Conservation (phyloP, 2,888 invertebrate species). For the Steinernema scapterisci region DNA sequence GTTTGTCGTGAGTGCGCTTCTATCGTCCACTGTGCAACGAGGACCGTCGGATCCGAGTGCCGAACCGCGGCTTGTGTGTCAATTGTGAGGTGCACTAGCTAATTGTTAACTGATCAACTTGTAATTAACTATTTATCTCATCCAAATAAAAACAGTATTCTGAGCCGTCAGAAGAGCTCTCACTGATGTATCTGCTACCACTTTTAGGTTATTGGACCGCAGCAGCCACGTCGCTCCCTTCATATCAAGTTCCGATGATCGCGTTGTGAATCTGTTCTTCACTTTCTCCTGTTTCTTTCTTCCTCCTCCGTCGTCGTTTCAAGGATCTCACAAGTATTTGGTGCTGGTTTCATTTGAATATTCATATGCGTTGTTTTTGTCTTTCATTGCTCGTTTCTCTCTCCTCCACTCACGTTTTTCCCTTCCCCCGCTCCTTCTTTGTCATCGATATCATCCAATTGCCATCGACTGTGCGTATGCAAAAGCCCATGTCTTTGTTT, state of each 20-base stretch:
- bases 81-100: constrained; percentile 14
- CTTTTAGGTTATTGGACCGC: constrained; percentile 17
- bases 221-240: background rate
- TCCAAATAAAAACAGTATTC: constrained; percentile 3
- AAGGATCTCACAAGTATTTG: constrained; percentile 23
- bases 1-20: constrained; percentile 1
- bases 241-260: constrained; percentile 30
- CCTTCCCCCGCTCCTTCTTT: background rate
- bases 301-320: background rate
- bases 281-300: constrained; percentile 7
- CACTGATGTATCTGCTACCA: too few relatives aligned
- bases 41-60: too few relatives aligned
- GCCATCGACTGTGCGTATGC: constrained; percentile 10
- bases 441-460: constrained; percentile 13
- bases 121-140: constrained; percentile 6
- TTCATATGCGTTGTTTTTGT: constrained; percentile 29
- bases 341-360: constrained; percentile 28
- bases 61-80: background rate
- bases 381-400: background rate
- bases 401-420: background rate
- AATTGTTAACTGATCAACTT: constrained; percentile 10
- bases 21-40: background rate
- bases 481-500: constrained; percentile 25
- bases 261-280: constrained; percentile 27
- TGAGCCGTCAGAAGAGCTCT: background rate